These are phyloP conservation scores for Poecilia velifera DNA, from an alignment of 2,797 vertebrate species.

Conservation along the genomic window DNA sequence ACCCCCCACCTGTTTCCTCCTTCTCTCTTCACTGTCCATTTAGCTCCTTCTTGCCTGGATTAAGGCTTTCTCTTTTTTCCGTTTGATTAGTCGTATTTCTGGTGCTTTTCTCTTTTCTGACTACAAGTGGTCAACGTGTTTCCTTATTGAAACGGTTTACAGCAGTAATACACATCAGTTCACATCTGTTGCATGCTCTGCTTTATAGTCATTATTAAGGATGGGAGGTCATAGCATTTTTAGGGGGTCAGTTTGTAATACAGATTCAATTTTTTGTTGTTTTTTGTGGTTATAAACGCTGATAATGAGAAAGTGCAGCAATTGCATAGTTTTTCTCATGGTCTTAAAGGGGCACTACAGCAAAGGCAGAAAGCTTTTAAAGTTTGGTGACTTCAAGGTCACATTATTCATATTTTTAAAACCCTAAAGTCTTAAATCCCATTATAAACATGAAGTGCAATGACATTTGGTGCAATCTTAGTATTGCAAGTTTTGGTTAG, in stretches of 20 bases:
- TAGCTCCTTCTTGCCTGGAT: constrained; percentile 8
- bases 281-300: not conserved
- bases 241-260: constrained; percentile 13
- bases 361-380: not conserved
- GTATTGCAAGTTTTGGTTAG: not conserved
- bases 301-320: constrained; percentile 1
- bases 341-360: not conserved
- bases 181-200: constrained; percentile 17
- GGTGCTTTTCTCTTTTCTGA: constrained; percentile 30
- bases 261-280: not conserved
- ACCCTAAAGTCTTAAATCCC: constrained; percentile 1
- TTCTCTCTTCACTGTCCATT: constrained; percentile 4
- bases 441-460: not conserved
- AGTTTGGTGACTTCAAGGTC: not conserved
- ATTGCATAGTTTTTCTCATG: not conserved
- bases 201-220: constrained; percentile 17
- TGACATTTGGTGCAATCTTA: not conserved
- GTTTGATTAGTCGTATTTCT: constrained; percentile 19
- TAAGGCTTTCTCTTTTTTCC: not conserved
- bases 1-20: not conserved
- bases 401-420: not conserved
- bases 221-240: constrained; percentile 2
- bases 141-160: constrained; percentile 34
- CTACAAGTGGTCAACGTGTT: constrained; percentile 19
- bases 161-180: constrained; percentile 40